Percentiles rank a stretch among this genome's conserved stretches.
These are phyloP conservation scores for Crenuchus spilurus DNA, from an alignment of 2,797 vertebrate genomes.

Conservation along the genomic window DNA sequence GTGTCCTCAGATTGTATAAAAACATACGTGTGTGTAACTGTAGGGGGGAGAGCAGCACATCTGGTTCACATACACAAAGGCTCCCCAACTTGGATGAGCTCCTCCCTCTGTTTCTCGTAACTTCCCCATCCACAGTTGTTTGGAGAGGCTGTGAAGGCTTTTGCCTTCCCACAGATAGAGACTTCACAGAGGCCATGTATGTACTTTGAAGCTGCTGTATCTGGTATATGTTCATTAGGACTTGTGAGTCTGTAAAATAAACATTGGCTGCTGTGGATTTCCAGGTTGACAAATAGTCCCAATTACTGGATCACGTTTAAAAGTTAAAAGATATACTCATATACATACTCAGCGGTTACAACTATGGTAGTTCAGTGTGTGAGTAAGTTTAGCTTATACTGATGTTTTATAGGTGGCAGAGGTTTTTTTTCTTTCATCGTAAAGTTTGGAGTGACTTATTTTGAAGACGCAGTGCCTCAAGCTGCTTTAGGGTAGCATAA, in stretches of 20 bases:
- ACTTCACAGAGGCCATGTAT: conserved; percentile 34
- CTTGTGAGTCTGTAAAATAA: not conserved
- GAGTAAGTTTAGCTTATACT: no score
- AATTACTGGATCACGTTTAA: no score
- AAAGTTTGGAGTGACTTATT: not conserved
- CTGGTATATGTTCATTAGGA: conserved; percentile 9
- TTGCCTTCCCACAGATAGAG: conserved; percentile 37
- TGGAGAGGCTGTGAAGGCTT: conserved; percentile 41
- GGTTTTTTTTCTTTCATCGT: not conserved
- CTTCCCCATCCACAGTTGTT: conserved; percentile 53
- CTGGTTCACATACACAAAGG: conserved; percentile 58
- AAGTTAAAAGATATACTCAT: no score
- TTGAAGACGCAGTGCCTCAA: conserved; percentile 2
- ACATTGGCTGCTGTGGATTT: not conserved
- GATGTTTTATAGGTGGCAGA: no score
- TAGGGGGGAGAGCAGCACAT: conserved; percentile 50
- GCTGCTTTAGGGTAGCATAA: not conserved
- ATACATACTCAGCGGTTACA: no score
- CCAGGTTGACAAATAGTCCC: not conserved
- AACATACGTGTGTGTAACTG: conserved; percentile 3
- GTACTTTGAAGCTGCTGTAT: conserved; percentile 35
- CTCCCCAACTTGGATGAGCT: conserved; percentile 40
- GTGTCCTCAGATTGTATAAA: no score
- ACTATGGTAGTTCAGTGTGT: no score
- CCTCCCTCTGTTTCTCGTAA: conserved; percentile 53